Percentiles rank a stretch among this genome's conserved stretches.
These are phyloP conservation scores for Synanceia verrucosa DNA, from an alignment of 2,797 vertebrate genomes.

Conservation along the genomic window DNA sequence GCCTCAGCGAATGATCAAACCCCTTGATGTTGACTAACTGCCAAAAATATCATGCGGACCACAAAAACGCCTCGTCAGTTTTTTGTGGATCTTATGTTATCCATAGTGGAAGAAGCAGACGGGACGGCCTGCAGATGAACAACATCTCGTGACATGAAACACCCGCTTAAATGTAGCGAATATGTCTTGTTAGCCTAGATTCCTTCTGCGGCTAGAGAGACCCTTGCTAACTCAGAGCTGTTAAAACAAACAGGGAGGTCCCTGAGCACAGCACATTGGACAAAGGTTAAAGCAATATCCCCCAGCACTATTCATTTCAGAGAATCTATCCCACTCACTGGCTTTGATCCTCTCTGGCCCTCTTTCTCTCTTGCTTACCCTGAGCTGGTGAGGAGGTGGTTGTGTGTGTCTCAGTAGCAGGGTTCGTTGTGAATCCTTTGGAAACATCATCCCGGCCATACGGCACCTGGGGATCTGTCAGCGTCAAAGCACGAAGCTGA, in stretches of 20 bases:
- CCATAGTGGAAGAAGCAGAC: conserved; percentile 42
- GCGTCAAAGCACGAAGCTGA: conserved; percentile 27
- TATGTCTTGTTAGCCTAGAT: conserved; percentile 63
- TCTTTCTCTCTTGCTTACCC: conserved; percentile 59
- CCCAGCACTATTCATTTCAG: conserved; percentile 81
- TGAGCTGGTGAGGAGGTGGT: conserved; percentile 63
- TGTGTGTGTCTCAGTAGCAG: conserved; percentile 44
- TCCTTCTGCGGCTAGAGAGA: conserved; percentile 65
- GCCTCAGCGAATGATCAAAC: conserved; percentile 70
- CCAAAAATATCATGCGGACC: conserved; percentile 64
- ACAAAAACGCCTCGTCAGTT: conserved; percentile 45
- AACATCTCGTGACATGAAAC: conserved; percentile 61
- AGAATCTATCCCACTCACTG: conserved; percentile 75
- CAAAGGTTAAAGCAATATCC: conserved; percentile 86
- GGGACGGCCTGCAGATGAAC: conserved; percentile 37
- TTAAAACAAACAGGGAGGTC: conserved; percentile 85
- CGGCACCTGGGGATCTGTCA: conserved; percentile 35
- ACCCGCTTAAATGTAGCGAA: conserved; percentile 41
- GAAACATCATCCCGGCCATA: conserved; percentile 53
- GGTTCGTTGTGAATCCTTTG: conserved; percentile 51
- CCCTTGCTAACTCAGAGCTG: conserved; percentile 75
- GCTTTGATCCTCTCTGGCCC: conserved; percentile 79
- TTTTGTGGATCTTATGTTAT: conserved; percentile 42
- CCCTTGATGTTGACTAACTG: conserved; percentile 51
- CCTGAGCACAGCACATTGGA: conserved; percentile 76